Evolutionary conservation across 2,113 vertebrate genomes (phyloP).

Genomic region (Sterna hirundo): DNA sequence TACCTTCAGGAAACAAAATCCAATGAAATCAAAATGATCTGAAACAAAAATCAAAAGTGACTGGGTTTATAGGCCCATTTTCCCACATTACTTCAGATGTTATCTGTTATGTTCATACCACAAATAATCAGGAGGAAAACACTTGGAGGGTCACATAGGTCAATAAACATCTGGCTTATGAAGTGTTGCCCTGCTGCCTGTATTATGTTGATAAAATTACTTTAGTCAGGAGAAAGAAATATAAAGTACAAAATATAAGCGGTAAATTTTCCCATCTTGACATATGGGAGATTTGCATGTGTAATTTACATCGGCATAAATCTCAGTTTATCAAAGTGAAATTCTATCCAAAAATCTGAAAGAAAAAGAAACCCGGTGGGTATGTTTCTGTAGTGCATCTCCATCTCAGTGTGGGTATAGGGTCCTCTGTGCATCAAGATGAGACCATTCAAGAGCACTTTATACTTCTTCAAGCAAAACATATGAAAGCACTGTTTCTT

Average conservation of each 20-base stretch:
- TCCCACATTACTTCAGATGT: slow-evolving; percentile 68
- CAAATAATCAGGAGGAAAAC: slow-evolving; percentile 59
- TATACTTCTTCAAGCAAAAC: neutral
- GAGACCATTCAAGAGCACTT: neutral
- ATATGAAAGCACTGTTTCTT: neutral
- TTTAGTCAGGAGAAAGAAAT: slow-evolving; percentile 60
- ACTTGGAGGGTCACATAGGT: slow-evolving; percentile 58
- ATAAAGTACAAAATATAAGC: neutral
- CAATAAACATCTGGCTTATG: slow-evolving; percentile 69
- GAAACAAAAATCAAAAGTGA: slow-evolving; percentile 47
- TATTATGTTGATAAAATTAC: slow-evolving; percentile 60
- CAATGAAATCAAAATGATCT: slow-evolving; percentile 27
- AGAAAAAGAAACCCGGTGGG: neutral
- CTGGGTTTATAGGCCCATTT: slow-evolving; percentile 32
- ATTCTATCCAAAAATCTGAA: neutral
- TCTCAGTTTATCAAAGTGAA: neutral
- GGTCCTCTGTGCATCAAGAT: neutral
- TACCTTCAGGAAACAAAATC: slow-evolving; percentile 32
- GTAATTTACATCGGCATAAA: neutral
- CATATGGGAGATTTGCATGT: slow-evolving; percentile 31
- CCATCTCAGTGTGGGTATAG: neutral
- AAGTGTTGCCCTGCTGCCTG: slow-evolving; percentile 50
- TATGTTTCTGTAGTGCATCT: neutral
- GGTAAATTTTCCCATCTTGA: neutral
- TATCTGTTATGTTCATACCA: slow-evolving; percentile 63